Percentiles rank a stretch among this genome's conserved stretches.
Evolutionary conservation across 2,888 invertebrate genomes (phyloP).

Genomic region (Trilocha varians): DNA sequence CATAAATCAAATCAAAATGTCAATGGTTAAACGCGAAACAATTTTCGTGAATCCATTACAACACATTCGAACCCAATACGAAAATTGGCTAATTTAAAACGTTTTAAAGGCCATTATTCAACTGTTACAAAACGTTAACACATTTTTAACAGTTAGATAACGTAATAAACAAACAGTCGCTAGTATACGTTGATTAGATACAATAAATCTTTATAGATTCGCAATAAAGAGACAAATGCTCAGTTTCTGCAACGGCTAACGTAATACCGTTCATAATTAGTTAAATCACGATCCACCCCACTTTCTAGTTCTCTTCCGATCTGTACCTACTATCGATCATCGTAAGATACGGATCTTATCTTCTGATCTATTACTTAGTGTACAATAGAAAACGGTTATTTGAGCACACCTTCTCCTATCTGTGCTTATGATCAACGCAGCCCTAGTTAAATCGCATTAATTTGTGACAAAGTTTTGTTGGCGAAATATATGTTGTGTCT

Average conservation of each 20-base stretch:
- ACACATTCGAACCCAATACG: constrained; percentile 16
- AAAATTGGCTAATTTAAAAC: constrained; percentile 44
- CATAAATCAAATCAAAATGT: not conserved
- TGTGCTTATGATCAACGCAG: not conserved
- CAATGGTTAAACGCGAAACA: constrained; percentile 5
- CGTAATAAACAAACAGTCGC: constrained; percentile 50
- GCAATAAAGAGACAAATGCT: constrained; percentile 48
- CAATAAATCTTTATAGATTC: constrained; percentile 52
- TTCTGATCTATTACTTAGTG: constrained; percentile 31
- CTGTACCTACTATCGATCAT: constrained; percentile 56
- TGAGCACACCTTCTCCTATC: constrained; percentile 14
- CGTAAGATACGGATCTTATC: constrained; percentile 52
- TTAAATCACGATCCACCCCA: constrained; percentile 61
- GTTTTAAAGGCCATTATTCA: constrained; percentile 45
- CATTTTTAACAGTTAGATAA: constrained; percentile 40
- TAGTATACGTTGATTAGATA: constrained; percentile 43
- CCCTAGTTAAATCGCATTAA: not conserved
- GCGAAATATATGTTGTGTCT: too few species aligned
- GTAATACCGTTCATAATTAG: constrained; percentile 56
- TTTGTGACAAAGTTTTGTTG: too few species aligned
- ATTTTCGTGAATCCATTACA: constrained; percentile 8
- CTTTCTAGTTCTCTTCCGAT: constrained; percentile 58
- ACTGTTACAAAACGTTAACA: constrained; percentile 48
- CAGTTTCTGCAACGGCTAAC: constrained; percentile 51
- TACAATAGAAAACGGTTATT: constrained; percentile 36